phyloP scores from a whole-genome alignment of 2,797 vertebrate genomes.

The Poliocrania exsul region DNA sequence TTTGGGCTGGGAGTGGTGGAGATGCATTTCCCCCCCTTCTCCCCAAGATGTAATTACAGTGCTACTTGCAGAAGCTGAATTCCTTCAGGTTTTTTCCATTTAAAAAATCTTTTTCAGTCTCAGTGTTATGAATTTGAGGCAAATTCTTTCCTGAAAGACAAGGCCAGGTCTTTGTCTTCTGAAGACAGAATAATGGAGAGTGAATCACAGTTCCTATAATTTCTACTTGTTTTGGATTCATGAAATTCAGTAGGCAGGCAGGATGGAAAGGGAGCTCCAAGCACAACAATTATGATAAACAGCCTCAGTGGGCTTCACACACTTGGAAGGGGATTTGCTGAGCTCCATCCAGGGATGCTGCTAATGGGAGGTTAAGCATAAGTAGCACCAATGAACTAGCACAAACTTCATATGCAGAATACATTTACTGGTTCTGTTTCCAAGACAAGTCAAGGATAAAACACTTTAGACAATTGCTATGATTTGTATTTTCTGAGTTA shows the following conservation, averaged over 20 bases:
- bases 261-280: slow-evolving; percentile 2
- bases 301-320: not conserved
- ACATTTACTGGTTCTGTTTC: not conserved
- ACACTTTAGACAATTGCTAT: not conserved
- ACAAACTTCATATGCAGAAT: not conserved
- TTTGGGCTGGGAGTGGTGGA: not conserved
- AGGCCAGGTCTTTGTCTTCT: not conserved
- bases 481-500: not conserved
- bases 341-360: not conserved
- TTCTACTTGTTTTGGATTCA: not conserved
- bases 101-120: not conserved
- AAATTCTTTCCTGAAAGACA: not conserved
- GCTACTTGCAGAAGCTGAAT: not conserved
- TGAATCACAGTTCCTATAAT: not conserved
- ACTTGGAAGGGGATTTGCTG: not conserved
- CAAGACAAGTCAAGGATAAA: not conserved
- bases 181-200: not conserved
- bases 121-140: not conserved
- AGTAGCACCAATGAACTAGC: not conserved
- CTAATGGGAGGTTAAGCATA: not conserved
- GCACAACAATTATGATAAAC: not conserved
- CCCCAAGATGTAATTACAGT: not conserved
- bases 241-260: not conserved
- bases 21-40: not conserved
- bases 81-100: not conserved